Evolutionary conservation across 2,113 vertebrate genomes (phyloP), one percentile per base, ranked within the genome.

Genomic region (Seriola quinqueradiata): DNA sequence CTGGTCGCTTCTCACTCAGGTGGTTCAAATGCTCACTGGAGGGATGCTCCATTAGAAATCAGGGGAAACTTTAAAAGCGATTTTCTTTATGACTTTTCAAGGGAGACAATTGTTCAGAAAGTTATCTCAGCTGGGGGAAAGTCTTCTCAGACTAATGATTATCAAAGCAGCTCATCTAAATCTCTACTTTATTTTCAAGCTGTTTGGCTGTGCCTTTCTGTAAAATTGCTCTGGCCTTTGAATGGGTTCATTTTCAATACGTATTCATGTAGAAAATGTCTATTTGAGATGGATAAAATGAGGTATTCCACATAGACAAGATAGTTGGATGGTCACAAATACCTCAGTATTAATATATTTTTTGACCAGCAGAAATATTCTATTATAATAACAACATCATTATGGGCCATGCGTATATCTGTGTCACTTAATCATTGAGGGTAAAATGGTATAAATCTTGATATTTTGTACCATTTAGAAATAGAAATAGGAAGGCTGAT

Each of bases 151-250:
- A 76, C 82, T 81, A 85, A 91, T 85, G 58, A 64, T 67, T 73
- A 79, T 90, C 86, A 90, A 73, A 84, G 84, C 66, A 77, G 73
- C 71, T 88, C 71, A 82, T 87, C 77, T 84, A 84, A 78, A 89
- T 75, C 57, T 59, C 58, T 1, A 60, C 76, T 78, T 84, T 84
- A 83, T 86, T 88, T 88, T 86, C 75, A n/a, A 23, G 48, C 77
- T 70, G 32, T 83, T 79, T 83, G 52, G 38, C 42, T 38, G 7
- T 68, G 74, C 58, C 55, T 75, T 79, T 79, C 68, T 54, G 71
- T 48, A 61, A 70, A 84, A 85, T 88, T 83, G 82, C 58, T 75
- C 42, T 14, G n/a, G 79, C 67, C 40, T 65, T 81, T 52, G 66
- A 77, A 83, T 79, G 46, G 76, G 61, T 77, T 81, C 57, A 79